Evolutionary conservation across 2,888 invertebrate genomes (phyloP), one percentile per base, ranked within the genome.

Genomic region (Stenurella melanura): DNA sequence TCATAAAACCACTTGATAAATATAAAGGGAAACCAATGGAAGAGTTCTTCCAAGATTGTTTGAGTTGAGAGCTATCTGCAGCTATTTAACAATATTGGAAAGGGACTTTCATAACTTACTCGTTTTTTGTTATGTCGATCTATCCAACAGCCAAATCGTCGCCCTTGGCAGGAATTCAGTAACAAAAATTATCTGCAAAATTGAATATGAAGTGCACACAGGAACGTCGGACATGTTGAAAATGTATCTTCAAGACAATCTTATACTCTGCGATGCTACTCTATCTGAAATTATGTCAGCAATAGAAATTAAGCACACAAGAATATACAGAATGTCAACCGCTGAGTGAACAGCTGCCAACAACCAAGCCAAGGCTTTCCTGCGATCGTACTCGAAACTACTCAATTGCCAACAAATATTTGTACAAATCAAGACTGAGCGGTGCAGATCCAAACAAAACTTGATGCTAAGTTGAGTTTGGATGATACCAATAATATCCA

Each of bases 71-170:
- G 96, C 95, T 0, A 94, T 95, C 73, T 93, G 95, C 87, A 96
- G 96, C 87, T 93, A 94, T 81, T 91, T 96, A 68, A 94, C 94
- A 4, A 90, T 92, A 63, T 90, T 96, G 83, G 95, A 95, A 78
- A 93, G 93, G 85, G 96, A 96, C 87, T 96, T 96, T 88, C 95
- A 96, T 83, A 96, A 96, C 0, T 90, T 96, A 78, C 96, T 96
- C 0, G 93, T 94, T 1, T 91, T 96, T 10, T 96, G 96, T 86
- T 93, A 93, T 88, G 96, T 95, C 2, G 95, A 96, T 88, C 90
- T 96, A 61, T 95, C 95, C 3, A 92, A 93, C 85, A 96, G 96
- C 88, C 92, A 93, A 85, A 96, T 96, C 80, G 91, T 92, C 70
- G 91, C 93, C 9, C 91, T 96, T 26, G 94, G 95, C 73, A 92